A percentile compares a stretch with the other conserved stretches of the same genome.
These are phyloP conservation scores for Pyrochroa serraticornis DNA, from an alignment of 2,888 invertebrate genomes.

Conservation along the genomic window DNA sequence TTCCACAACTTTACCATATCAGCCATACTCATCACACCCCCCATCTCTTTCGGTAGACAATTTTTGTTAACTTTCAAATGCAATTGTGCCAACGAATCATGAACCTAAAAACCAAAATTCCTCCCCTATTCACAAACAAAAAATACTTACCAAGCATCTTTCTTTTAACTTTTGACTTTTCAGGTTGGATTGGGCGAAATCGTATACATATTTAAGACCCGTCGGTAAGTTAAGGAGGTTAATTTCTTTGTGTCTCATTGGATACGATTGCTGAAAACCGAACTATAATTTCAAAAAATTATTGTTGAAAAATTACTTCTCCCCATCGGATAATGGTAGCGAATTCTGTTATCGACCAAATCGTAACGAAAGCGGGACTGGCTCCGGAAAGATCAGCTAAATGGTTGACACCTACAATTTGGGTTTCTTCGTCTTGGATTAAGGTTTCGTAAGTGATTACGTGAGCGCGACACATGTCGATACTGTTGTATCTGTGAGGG, in stretches of 20 bases:
- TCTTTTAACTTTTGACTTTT: constrained; percentile 72
- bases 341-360: constrained; percentile 77
- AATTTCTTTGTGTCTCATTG: constrained; percentile 79
- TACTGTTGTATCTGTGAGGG: constrained; percentile 68
- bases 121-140: background rate
- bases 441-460: constrained; percentile 76
- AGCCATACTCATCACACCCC: constrained; percentile 71
- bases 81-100: constrained; percentile 64
- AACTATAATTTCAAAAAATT: constrained; percentile 5
- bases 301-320: constrained; percentile 60
- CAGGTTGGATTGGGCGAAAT: constrained; percentile 72
- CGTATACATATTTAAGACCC: constrained; percentile 77
- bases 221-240: constrained; percentile 74
- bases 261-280: constrained; percentile 71
- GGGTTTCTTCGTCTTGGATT: constrained; percentile 76
- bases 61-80: constrained; percentile 65
- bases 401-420: constrained; percentile 77
- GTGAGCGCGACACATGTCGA: constrained; percentile 74
- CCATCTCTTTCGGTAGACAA: constrained; percentile 74
- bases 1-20: constrained; percentile 76
- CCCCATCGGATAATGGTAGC: constrained; percentile 75
- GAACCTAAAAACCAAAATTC: constrained; percentile 39
- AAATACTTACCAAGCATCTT: constrained; percentile 64
- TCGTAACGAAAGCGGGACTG: constrained; percentile 68
- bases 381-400: constrained; percentile 71